phyloP scores from a whole-genome alignment of 2,113 vertebrate genomes.

The Emberiza fucata region DNA sequence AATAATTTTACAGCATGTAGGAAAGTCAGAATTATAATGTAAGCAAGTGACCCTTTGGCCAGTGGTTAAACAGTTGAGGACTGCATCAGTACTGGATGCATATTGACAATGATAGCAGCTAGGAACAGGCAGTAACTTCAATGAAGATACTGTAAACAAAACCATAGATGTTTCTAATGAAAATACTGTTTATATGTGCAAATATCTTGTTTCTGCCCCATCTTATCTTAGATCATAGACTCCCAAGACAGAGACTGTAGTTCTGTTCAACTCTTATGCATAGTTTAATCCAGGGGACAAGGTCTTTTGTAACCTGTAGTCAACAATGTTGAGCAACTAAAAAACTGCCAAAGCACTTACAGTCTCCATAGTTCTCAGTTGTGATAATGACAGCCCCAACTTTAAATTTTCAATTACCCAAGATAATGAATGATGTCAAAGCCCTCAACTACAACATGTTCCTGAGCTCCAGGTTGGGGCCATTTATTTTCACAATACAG shows the following conservation, averaged over 20 bases:
- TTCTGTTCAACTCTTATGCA: neutral
- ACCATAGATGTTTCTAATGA: neutral
- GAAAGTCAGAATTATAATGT: neutral
- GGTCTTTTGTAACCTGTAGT: neutral
- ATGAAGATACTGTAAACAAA: neutral
- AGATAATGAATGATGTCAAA: neutral
- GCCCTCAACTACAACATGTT: neutral
- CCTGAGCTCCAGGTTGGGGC: rapidly evolving
- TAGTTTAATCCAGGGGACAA: neutral
- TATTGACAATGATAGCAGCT: rapidly evolving
- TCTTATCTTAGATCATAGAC: neutral
- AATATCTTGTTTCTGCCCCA: neutral
- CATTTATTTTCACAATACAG: neutral
- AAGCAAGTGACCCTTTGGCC: neutral
- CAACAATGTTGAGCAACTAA: neutral
- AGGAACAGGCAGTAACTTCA: neutral
- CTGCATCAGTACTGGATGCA: neutral
- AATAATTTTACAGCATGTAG: neutral
- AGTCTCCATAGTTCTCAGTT: neutral
- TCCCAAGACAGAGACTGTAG: neutral
- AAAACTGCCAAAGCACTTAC: neutral
- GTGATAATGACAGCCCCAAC: neutral
- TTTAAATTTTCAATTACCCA: neutral
- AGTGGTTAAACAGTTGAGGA: neutral
- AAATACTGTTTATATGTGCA: neutral